Evolutionary conservation across 2,797 vertebrate genomes (phyloP), one percentile per base, ranked within the genome.

Genomic region (Chelmon rostratus): DNA sequence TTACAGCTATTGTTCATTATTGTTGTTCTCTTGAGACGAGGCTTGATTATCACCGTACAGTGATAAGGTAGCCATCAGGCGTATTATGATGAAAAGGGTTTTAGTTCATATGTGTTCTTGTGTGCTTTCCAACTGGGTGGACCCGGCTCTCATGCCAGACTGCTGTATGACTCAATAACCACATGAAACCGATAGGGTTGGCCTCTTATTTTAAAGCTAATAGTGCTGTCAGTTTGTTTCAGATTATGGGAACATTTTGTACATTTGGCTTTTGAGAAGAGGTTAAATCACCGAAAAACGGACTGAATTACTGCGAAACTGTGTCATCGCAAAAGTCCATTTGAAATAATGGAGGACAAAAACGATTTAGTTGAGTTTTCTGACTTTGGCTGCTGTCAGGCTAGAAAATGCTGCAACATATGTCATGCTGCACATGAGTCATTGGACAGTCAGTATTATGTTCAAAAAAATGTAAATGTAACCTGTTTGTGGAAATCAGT

Each of bases 111-210:
- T 70, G 31, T 68, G 52, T 52, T 72, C 15, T 59, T 67, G 54
- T 67, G 28, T 42, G 11, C 68, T 56, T 63, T 74, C 49, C 44
- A 53, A 44, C 49, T 78, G 85, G 86, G 90, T 91, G 89, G 86
- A 84, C 52, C 66, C 49, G 0, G 1, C 25, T 83, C 21, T 85
- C n/a, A 70, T 72, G 66, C 73, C 73, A 83, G 68, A 25, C 56
- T 21, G 50, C 52, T 73, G 49, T 33, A 37, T 90, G 84, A 86
- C 77, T 83, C 90, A 89, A 78, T 78, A 68, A 72, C 54, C 84
- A 86, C 89, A 88, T 77, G 73, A 76, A 86, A 74, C 62, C 6
- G 42, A 82, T 50, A 42, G 16, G 68, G 19, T 8, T 50, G 52
- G 76, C 33, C 64, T 75, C 38, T 52, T 53, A 3, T 69, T 70